Evolutionary conservation across 2,888 invertebrate species (phyloP), one percentile per base, ranked within the genome.

Genomic region (Phaonia tiefii): DNA sequence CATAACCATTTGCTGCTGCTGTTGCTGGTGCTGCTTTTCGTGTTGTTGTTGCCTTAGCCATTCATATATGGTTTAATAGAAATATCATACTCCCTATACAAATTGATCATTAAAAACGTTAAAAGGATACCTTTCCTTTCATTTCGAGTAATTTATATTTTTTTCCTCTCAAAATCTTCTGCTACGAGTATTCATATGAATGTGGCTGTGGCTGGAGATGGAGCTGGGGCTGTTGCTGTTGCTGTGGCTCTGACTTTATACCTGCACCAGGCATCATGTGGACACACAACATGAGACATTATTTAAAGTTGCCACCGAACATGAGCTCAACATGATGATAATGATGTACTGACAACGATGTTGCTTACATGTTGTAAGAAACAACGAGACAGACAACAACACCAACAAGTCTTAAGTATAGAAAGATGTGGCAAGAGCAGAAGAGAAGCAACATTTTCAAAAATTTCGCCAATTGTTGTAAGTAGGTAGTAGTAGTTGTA

Each of bases 101-200:
- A 83, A 84, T 84, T 85, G 84, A 84, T 84, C 84, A 84, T 83
- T 82, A 83, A 83, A 83, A 79, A 79, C 72, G 80, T 84, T 84
- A 78, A 83, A 84, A 83, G 82, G 80, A 83, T 80, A 75, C 63
- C 71, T 42, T 63, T 63, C 17, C 63, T 42, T 63, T 63, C 42
- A 63, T 63, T 63, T 42, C 39, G 10, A 37, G n/a, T n/a, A n/a
- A n/a, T n/a, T n/a, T n/a, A n/a, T n/a, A n/a, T n/a, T n/a, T 58
- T 31, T 31, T 31, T n/a, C 2, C 15, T 49, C 1, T 20, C 7
- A 17, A 7, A 8, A 20, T 51, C 17, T 56, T 26, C 25, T 56
- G n/a, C 5, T 56, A 3, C 1, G 39, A n/a, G n/a, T n/a, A n/a
- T n/a, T n/a, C n/a, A n/a, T 13, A 39, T 15, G 63, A 37, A n/a